Evolutionary conservation across 2,888 invertebrate genomes (phyloP).

Genomic region (Harmothoe impar): DNA sequence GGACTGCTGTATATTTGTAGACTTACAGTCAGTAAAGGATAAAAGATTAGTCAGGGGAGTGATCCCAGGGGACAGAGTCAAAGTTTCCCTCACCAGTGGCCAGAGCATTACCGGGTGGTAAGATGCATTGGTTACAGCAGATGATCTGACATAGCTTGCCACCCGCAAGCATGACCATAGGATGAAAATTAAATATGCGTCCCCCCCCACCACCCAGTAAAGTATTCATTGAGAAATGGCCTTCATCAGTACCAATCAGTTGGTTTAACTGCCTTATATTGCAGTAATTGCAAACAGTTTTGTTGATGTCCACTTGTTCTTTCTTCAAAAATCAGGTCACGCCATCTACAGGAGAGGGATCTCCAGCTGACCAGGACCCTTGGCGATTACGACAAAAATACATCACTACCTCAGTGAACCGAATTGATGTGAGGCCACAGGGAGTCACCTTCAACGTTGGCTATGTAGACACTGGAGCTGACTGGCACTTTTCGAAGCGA

Average conservation of each 20-base stretch:
- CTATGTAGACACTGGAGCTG: conserved; percentile 41
- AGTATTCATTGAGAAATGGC: no score
- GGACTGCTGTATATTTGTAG: no score
- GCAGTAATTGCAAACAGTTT: not conserved
- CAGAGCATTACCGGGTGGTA: no score
- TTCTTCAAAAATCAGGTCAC: not conserved
- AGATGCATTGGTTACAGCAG: no score
- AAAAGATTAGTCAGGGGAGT: no score
- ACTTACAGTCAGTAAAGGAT: no score
- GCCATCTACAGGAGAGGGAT: not conserved
- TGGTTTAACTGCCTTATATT: not conserved
- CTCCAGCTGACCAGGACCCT: not conserved
- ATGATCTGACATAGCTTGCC: no score
- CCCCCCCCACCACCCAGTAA: no score
- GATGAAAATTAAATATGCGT: no score
- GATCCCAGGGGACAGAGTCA: no score
- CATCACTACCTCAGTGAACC: not conserved
- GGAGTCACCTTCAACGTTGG: conserved; percentile 40
- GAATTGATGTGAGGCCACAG: conserved; percentile 26
- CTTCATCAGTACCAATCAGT: not conserved
- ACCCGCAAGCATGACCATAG: no score
- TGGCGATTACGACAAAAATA: not conserved
- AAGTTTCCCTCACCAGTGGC: no score
- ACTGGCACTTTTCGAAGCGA: conserved; percentile 33
- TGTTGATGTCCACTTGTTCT: not conserved